These are phyloP conservation scores for Gallirallus australis DNA, from an alignment of 2,797 vertebrate species.

Conservation along the genomic window DNA sequence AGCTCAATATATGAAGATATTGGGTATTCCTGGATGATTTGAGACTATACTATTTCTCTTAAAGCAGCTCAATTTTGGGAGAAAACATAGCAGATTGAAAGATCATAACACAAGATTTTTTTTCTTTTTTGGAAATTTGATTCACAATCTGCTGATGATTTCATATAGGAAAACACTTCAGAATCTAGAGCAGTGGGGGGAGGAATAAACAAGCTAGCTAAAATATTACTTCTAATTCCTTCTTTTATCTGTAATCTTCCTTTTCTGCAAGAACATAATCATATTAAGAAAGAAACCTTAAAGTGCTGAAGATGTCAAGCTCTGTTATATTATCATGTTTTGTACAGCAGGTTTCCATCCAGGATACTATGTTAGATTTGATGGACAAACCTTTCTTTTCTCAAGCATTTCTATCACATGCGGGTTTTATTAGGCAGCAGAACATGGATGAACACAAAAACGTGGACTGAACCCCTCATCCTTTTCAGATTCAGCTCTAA, in stretches of 20 bases:
- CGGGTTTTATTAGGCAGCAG: not conserved
- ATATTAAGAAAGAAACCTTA: not conserved
- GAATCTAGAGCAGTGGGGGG: not conserved
- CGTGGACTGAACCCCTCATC: not conserved
- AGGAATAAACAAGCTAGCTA: not conserved
- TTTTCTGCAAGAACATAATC: not conserved
- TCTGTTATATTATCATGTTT: not conserved
- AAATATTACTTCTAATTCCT: not conserved
- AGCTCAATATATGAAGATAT: not conserved
- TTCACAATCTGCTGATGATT: not conserved
- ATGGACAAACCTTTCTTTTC: too few species aligned
- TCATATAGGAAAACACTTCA: not conserved
- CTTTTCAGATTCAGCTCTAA: conserved; percentile 9
- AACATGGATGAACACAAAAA: not conserved
- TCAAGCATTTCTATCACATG: too few species aligned
- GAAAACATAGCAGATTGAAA: not conserved
- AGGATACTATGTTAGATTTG: not conserved
- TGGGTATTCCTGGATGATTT: not conserved
- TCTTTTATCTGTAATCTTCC: not conserved
- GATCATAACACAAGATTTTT: not conserved
- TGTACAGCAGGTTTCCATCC: not conserved
- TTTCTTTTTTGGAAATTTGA: not conserved
- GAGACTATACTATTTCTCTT: not conserved
- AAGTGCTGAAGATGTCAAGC: not conserved
- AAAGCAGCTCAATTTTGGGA: rapidly evolving